These are phyloP conservation scores for Acanthoscelides obtectus DNA, from an alignment of 2,888 invertebrate species.

Conservation along the genomic window DNA sequence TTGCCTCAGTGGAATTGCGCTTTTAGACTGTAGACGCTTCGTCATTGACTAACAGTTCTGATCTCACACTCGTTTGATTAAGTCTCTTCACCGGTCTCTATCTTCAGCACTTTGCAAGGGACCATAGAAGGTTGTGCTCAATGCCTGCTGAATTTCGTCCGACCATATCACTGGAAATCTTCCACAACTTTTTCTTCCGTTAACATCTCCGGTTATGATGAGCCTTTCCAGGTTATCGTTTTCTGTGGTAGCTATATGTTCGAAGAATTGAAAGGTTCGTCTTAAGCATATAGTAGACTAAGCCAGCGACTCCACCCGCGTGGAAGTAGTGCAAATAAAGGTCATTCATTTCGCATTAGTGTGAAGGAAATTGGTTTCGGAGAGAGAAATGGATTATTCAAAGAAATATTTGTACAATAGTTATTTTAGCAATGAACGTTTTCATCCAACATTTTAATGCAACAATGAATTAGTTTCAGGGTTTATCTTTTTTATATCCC, in stretches of 20 bases:
- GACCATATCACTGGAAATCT: neutral
- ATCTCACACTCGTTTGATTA: too few species aligned
- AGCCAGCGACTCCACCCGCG: too few species aligned
- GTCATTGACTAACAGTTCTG: too few species aligned
- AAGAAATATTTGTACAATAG: neutral
- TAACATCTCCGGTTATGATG: neutral
- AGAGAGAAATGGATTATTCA: neutral
- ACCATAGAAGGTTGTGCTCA: neutral
- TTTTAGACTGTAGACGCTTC: too few species aligned
- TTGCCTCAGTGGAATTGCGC: too few species aligned
- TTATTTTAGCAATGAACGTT: too few species aligned
- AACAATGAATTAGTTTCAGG: too few species aligned
- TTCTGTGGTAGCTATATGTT: neutral
- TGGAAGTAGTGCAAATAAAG: too few species aligned
- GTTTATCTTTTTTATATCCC: too few species aligned
- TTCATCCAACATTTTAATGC: too few species aligned
- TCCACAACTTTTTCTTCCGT: neutral
- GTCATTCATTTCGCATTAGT: too few species aligned
- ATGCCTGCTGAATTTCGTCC: neutral
- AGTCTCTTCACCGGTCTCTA: neutral
- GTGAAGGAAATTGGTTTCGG: too few species aligned
- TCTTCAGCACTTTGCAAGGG: neutral
- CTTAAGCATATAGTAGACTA: neutral
- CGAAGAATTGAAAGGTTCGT: neutral
- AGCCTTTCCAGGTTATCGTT: neutral